Evolutionary conservation across 2,888 invertebrate genomes (phyloP).

Genomic region (Pteria penguin): DNA sequence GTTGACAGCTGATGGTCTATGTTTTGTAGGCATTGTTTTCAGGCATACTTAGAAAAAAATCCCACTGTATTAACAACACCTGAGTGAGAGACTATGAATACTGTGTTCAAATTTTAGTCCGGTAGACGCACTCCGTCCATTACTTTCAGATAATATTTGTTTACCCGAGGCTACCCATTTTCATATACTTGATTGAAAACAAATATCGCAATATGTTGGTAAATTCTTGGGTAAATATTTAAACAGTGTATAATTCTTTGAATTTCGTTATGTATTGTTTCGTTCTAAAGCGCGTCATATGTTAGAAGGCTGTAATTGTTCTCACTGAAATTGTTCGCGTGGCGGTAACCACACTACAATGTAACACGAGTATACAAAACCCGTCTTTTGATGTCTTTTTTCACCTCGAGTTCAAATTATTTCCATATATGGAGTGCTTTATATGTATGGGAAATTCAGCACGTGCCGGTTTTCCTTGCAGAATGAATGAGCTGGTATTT

Average conservation of each 20-base stretch:
- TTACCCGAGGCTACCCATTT: slow-evolving; percentile 30
- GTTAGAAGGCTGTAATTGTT: neutral
- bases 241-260: slow-evolving; percentile 21
- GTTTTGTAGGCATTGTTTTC: no score
- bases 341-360: neutral
- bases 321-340: neutral
- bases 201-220: slow-evolving; percentile 46
- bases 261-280: slow-evolving; percentile 14
- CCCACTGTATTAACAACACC: no score
- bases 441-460: slow-evolving; percentile 15
- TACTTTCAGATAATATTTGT: slow-evolving; percentile 6
- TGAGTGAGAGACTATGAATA: no score
- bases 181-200: slow-evolving; percentile 41
- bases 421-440: neutral
- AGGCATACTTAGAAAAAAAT: no score
- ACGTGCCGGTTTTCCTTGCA: neutral
- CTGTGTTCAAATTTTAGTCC: neutral
- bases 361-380: neutral
- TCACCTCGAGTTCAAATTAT: neutral
- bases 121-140: neutral
- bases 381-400: neutral
- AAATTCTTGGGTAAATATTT: slow-evolving; percentile 39
- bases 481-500: slow-evolving; percentile 7
- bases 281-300: neutral
- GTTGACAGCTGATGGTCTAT: no score